Percentiles rank a stretch among this genome's conserved stretches.
These are phyloP conservation scores for Peromyscus melanophrys DNA, from an alignment of 2,797 vertebrate genomes.

Conservation along the genomic window DNA sequence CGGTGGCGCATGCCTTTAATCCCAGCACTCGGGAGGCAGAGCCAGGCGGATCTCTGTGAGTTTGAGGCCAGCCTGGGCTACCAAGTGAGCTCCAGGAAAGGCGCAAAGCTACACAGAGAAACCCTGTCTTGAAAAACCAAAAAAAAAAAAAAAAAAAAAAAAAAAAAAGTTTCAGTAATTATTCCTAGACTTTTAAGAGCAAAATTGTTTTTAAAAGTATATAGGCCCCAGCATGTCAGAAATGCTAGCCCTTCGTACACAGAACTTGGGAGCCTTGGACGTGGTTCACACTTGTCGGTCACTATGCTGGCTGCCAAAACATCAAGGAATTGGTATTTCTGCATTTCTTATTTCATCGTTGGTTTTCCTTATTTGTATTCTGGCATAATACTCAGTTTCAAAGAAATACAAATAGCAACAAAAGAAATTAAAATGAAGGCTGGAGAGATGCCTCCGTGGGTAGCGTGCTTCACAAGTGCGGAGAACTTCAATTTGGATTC, in stretches of 20 bases:
- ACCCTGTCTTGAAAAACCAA: too few relatives aligned
- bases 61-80: too few relatives aligned
- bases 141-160: constrained; percentile 68
- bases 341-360: constrained; percentile 1
- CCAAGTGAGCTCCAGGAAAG: too few relatives aligned
- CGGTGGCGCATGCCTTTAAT: too few relatives aligned
- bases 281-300: background rate
- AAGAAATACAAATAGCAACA: constrained; percentile 65
- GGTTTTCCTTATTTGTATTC: constrained; percentile 65
- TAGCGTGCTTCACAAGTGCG: rapidly evolving
- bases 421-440: constrained; percentile 3
- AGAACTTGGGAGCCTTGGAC: background rate
- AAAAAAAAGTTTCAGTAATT: constrained; percentile 45
- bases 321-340: constrained; percentile 28
- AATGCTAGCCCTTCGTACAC: background rate
- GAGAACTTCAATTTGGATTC: background rate
- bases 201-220: background rate
- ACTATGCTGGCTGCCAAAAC: background rate
- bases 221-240: background rate
- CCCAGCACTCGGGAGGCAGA: too few relatives aligned
- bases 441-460: background rate
- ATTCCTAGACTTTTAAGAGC: constrained; percentile 20
- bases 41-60: too few relatives aligned
- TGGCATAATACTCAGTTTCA: constrained; percentile 54
- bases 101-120: too few relatives aligned